These are phyloP conservation scores for Drosophila virilis DNA, from an alignment of 1,140 invertebrate species.

Conservation along the genomic window DNA sequence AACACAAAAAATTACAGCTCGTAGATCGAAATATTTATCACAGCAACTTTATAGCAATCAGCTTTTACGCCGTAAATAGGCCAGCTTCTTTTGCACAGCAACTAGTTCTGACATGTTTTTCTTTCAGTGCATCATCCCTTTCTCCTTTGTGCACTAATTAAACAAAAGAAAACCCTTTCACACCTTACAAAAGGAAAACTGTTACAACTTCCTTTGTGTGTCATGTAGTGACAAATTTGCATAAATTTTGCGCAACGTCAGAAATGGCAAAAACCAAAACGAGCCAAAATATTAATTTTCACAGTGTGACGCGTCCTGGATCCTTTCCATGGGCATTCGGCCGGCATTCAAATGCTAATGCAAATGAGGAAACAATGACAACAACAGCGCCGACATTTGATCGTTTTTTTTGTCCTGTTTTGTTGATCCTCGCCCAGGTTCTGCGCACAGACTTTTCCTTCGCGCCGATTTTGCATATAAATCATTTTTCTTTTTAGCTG, in stretches of 20 bases:
- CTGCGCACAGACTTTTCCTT: conserved; percentile 20
- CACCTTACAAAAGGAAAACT: conserved; percentile 65
- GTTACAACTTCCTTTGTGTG: conserved; percentile 74
- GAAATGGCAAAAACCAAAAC: conserved; percentile 65
- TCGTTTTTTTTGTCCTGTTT: conserved; percentile 64
- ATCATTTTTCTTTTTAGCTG: conserved; percentile 55
- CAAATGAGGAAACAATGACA: conserved; percentile 77
- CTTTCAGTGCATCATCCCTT: conserved; percentile 22
- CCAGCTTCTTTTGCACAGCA: not conserved
- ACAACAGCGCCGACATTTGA: conserved; percentile 72
- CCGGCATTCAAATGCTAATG: conserved; percentile 62
- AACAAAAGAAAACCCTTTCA: conserved; percentile 78
- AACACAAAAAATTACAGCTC: no score
- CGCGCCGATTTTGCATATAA: conserved; percentile 70
- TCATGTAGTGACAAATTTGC: conserved; percentile 62
- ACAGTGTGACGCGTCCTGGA: conserved; percentile 68
- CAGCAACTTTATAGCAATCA: no score
- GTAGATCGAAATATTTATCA: no score
- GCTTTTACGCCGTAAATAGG: no score
- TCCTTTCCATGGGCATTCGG: conserved; percentile 20
- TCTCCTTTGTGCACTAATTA: conserved; percentile 68
- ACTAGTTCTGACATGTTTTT: not conserved
- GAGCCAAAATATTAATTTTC: conserved; percentile 79
- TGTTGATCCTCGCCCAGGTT: conserved; percentile 48
- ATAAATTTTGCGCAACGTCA: conserved; percentile 68